Base-by-base conservation (phyloP, 2,797 vertebrate genomes). In the Anabas testudineus region DNA sequence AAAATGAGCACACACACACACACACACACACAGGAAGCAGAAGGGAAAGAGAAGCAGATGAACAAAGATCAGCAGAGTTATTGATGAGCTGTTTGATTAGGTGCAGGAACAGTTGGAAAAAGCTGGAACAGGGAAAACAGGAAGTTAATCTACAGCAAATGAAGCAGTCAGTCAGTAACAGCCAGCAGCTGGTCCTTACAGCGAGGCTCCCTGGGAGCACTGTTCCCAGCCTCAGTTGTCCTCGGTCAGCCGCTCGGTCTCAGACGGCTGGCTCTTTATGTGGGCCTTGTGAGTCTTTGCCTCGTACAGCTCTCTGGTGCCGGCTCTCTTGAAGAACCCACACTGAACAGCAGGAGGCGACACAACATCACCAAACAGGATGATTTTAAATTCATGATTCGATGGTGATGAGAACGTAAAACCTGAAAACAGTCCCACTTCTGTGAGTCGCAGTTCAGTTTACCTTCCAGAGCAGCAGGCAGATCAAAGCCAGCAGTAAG, bases 251-350 rank as follows among this genome's bases (percentile, higher is more conserved):
- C 93, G 91, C 83, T 95, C 86, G 21, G 87, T 95, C 87, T 97
- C 95, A 71, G 96, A 97, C 0, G 95, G 96, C 93, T 97, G 96
- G 87, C 91, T 96, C 94, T 93, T 95, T 94, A 94, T 94, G 80
- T 94, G 92, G 36, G 96, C 97, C 84, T 93, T 96, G 91, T 95
- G 96, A 80, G 90, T 94, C 90, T 95, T 95, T 72, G 96, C 95
- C 90, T 97, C 92, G 82, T 97, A 97, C 92, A 95, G 91, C 90
- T 96, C 95, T 42, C 96, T 94, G 71, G 94, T 96, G 88, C 89
- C 95, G 85, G 95, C 96, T 90, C 95, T 92, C 87, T 91, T 95
- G 95, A 97, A 97, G 95, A 97, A 97, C 68, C 95, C 96, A 83
- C 95, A 96, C 96, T 97, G 94, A 90, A 71, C 74, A 82, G 78